These are phyloP conservation scores for Leptoclinus maculatus DNA, from an alignment of 2,797 vertebrate genomes.

Conservation along the genomic window DNA sequence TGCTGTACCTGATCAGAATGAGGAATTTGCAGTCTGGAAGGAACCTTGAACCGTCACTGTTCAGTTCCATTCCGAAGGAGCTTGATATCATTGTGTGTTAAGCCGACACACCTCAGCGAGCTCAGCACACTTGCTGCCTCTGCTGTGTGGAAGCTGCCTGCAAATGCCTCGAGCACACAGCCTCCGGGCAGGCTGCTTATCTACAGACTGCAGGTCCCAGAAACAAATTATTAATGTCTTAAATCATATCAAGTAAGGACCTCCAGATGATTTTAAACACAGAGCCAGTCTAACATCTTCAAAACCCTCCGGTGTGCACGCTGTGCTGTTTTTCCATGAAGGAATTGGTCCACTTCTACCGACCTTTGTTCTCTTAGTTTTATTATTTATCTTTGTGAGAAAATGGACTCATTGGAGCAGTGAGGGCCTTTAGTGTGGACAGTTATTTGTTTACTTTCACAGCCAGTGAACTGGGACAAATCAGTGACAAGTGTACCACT, in stretches of 20 bases:
- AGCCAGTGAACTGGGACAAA: conserved; percentile 5
- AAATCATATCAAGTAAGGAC: conserved; percentile 30
- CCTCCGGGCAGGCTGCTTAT: conserved; percentile 57
- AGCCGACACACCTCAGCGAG: conserved; percentile 63
- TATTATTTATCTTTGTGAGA: conserved; percentile 53
- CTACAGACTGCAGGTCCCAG: conserved; percentile 49
- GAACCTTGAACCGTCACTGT: conserved; percentile 13
- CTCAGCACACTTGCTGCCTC: conserved; percentile 55
- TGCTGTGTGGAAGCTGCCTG: conserved; percentile 48
- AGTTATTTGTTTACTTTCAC: conserved; percentile 25
- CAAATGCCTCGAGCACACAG: conserved; percentile 40
- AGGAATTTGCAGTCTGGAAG: conserved; percentile 12
- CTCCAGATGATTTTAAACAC: conserved; percentile 28
- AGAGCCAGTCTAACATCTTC: conserved; percentile 9
- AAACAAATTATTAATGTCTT: conserved; percentile 26
- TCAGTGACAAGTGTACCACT: background rate
- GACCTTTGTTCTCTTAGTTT: conserved; percentile 37
- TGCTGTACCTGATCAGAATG: conserved; percentile 27
- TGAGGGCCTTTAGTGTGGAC: conserved; percentile 20
- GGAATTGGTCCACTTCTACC: conserved; percentile 2
- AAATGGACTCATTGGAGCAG: conserved; percentile 32
- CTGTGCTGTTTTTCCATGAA: conserved; percentile 10
- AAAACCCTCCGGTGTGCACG: conserved; percentile 7
- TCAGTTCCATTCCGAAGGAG: conserved; percentile 43
- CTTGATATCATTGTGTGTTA: conserved; percentile 47